Percentiles rank a stretch among this genome's conserved stretches.
These are phyloP conservation scores for pig (Sus scrofa) DNA, from an alignment of 2,113 vertebrate genomes.

Conservation along the genomic window DNA sequence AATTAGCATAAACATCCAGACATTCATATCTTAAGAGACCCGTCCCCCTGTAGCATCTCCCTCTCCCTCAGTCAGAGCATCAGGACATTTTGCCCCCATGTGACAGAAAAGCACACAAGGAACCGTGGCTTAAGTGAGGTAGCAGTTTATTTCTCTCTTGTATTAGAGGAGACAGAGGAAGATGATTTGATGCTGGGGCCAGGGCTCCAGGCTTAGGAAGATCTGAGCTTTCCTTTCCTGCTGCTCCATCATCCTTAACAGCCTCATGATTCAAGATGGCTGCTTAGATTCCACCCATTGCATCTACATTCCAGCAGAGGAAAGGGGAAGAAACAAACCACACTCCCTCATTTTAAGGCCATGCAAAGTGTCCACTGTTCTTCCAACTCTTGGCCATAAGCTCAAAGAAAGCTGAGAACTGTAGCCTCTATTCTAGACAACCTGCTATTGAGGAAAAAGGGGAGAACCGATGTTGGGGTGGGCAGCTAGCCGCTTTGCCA, in stretches of 20 bases:
- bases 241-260: background rate
- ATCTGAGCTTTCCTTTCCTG: background rate
- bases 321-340: background rate
- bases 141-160: background rate
- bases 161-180: background rate
- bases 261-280: background rate
- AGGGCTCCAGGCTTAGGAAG: rapidly evolving
- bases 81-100: rapidly evolving
- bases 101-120: too few relatives aligned
- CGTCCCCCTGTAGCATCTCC: background rate
- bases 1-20: background rate
- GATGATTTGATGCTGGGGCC: rapidly evolving
- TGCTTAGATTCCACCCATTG: background rate
- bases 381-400: background rate
- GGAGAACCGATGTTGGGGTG: background rate
- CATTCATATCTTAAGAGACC: background rate
- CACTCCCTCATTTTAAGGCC: background rate
- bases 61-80: background rate
- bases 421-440: background rate
- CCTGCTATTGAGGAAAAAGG: background rate
- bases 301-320: background rate
- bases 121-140: rapidly evolving
- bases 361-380: rapidly evolving
- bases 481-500: background rate
- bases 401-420: background rate